Evolutionary conservation across 2,888 invertebrate species (phyloP).

Genomic region (Chrysina gloriosa): DNA sequence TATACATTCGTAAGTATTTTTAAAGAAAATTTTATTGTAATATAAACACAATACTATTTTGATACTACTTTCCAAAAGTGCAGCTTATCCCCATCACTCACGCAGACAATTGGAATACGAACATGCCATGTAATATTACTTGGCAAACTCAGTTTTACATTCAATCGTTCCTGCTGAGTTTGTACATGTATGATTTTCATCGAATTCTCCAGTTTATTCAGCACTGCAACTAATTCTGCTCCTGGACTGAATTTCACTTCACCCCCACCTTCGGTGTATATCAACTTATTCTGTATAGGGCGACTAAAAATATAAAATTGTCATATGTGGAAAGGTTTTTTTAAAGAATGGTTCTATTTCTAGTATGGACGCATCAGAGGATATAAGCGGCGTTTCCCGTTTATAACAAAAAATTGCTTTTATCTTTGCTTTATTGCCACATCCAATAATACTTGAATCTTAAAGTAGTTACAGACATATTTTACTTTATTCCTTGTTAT

Average conservation of each 20-base stretch:
- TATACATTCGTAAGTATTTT: neutral
- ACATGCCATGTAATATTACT: constrained; percentile 75
- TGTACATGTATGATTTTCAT: constrained; percentile 74
- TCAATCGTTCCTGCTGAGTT: constrained; percentile 69
- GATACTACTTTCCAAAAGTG: constrained; percentile 71
- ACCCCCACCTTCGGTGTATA: constrained; percentile 74
- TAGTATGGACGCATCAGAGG: neutral
- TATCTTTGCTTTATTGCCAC: too few relatives aligned
- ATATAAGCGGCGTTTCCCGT: too few relatives aligned
- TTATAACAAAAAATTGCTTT: too few relatives aligned
- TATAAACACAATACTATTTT: constrained; percentile 11
- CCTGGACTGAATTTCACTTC: constrained; percentile 72
- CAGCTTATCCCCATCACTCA: constrained; percentile 71
- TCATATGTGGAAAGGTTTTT: neutral
- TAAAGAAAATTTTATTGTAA: constrained; percentile 53
- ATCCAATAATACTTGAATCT: too few relatives aligned
- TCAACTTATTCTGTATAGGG: constrained; percentile 70
- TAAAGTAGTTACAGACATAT: too few relatives aligned
- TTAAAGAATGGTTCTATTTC: neutral
- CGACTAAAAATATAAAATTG: constrained; percentile 63
- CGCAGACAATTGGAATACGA: constrained; percentile 71
- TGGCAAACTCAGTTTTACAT: constrained; percentile 68
- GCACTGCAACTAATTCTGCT: constrained; percentile 74
- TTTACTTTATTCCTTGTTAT: too few relatives aligned
- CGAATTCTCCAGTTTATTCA: constrained; percentile 74